phyloP scores from a whole-genome alignment of 2,113 vertebrate species.

The Prolemur simus region DNA sequence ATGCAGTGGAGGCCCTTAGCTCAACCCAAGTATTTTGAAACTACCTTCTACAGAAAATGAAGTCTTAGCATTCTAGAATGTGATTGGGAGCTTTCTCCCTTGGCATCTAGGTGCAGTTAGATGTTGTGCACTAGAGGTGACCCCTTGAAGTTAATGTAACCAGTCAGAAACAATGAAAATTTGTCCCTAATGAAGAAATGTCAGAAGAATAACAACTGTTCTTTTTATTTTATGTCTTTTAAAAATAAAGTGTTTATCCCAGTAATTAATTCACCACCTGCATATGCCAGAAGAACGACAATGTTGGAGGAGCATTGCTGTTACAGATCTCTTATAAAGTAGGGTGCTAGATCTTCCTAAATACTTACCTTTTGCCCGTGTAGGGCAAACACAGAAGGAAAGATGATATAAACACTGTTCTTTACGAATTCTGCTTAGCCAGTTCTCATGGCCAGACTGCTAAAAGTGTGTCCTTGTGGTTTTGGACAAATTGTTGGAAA shows the following conservation, averaged over 20 bases:
- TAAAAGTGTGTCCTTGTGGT: background rate
- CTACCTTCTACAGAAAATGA: background rate
- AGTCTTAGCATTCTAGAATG: background rate
- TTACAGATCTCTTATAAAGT: background rate
- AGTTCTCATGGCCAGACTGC: background rate
- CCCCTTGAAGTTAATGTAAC: background rate
- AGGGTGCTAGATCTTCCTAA: background rate
- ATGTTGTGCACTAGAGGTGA: background rate
- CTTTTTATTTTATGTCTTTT: background rate
- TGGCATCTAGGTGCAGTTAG: background rate
- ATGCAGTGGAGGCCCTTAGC: background rate
- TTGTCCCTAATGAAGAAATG: background rate
- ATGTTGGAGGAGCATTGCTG: background rate
- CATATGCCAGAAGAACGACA: background rate
- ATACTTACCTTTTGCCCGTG: background rate
- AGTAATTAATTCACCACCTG: background rate
- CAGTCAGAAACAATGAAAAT: background rate
- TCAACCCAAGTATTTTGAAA: background rate
- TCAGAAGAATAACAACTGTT: background rate
- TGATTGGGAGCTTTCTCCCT: background rate
- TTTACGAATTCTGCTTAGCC: background rate
- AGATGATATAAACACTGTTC: background rate
- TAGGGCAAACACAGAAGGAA: background rate
- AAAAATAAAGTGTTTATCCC: background rate
- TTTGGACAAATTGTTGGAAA: background rate